phyloP scores from a whole-genome alignment of 2,888 invertebrate species.

The Zonitis immaculata region DNA sequence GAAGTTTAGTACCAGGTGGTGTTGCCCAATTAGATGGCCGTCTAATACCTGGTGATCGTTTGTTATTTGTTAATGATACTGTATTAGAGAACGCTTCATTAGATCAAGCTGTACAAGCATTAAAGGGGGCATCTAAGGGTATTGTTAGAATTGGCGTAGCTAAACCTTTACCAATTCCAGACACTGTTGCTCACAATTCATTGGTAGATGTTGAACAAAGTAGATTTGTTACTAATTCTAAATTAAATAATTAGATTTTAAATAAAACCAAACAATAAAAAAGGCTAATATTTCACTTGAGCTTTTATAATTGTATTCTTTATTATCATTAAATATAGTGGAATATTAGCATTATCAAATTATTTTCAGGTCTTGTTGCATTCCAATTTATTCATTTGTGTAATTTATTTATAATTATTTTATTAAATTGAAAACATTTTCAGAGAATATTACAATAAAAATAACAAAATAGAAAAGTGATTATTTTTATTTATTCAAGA shows the following conservation, averaged over 20 bases:
- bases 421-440: neutral
- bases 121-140: slow-evolving; percentile 94
- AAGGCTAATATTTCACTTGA: neutral
- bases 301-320: neutral
- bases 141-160: slow-evolving; percentile 95
- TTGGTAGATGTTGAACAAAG: slow-evolving; percentile 42
- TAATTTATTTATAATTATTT: neutral
- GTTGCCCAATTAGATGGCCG: slow-evolving; percentile 97
- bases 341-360: neutral
- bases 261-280: neutral
- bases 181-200: slow-evolving; percentile 55
- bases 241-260: slow-evolving; percentile 7
- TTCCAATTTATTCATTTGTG: neutral
- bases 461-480: too few species aligned
- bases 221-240: slow-evolving; percentile 33
- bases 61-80: slow-evolving; percentile 91
- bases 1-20: slow-evolving; percentile 96
- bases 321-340: neutral
- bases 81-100: slow-evolving; percentile 91
- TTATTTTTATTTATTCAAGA: too few species aligned
- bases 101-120: slow-evolving; percentile 94
- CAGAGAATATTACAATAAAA: neutral
- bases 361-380: neutral
- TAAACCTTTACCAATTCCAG: slow-evolving; percentile 80
- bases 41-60: slow-evolving; percentile 93